Evolutionary conservation across 1,140 invertebrate genomes (phyloP), one percentile per base, ranked within the genome.

Genomic region (Aporrectodea caliginosa): DNA sequence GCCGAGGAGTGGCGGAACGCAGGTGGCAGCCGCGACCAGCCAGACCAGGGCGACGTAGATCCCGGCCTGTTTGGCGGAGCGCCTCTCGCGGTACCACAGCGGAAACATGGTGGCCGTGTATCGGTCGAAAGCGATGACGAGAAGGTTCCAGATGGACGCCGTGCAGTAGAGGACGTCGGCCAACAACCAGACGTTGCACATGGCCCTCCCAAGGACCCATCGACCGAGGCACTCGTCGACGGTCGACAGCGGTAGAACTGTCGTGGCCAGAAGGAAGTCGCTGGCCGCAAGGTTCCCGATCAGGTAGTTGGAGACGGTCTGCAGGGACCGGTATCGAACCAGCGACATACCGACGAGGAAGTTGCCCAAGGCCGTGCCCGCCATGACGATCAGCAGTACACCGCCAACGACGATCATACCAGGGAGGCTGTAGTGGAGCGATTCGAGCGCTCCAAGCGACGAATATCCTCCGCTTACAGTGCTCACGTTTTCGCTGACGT

Each of bases 301-400:
- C 78, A 89, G 81, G 82, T 86, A 88, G 81, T 89, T 89, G 6
- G 87, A 88, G 82, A 88, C 86, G 16, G 87, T 86, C 79, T 85
- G 83, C 30, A 89, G 82, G 43, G 83, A 83, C 32, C 84, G 84
- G 82, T 86, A 87, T 74, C 81, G 83, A 80, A 84, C 85, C 68
- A 89, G 81, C 12, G 88, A 86, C 2, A 85, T 76, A 33, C 84
- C 80, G 12, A 89, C 87, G 35, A 88, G 77, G 12, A 86, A 71
- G 81, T 89, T 89, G n/a, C 88, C 88, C 32, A 88, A 82, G n/a
- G 87, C 83, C n/a, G 88, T 89, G 82, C 84, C 86, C 0, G 88
- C 77, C 6, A 85, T 88, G 29, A 88, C 83, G n/a, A 87, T 32
- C 1, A 80, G 74, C 34, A 87, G 78, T 16, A 85, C 73, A 27